Evolutionary conservation across 2,888 invertebrate genomes (phyloP), one percentile per base, ranked within the genome.

Genomic region (Dioctria linearis): DNA sequence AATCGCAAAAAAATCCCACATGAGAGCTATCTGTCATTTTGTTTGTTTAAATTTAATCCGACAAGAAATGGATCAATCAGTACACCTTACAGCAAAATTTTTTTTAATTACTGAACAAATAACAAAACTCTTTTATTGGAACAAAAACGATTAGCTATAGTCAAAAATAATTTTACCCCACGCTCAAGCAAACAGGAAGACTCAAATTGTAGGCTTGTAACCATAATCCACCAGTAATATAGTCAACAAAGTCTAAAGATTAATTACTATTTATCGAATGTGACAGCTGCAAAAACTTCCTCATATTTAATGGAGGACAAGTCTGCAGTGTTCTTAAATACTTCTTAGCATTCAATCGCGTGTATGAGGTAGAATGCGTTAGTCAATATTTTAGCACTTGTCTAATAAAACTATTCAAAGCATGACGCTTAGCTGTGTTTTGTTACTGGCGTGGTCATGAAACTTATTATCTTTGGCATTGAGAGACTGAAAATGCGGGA

Each of bases 391-490:
- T 43, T 46, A 46, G 43, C 13, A 43, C 43, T 13, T 46, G 67
- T 67, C 46, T 4, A 6, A 46, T 67, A 46, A 67, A 67, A 46
- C 25, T 46, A 13, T 8, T n/a, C 42, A 46, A 67, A 46, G 67
- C 43, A 25, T 25, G 25, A 25, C 25, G 25, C 67, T 5, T 6
- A 5, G 43, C 67, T 25, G 0, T 25, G 13, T 40, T 42, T 42
- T 67, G 67, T 49, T 43, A 54, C 42, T 71, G 13, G 9, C 3
- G 39, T 11, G 71, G 43, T 54, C 71, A 40, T 54, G 71, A 54
- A 71, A 54, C 54, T n/a, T 51, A 71, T 71, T 71, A 71, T 3
- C 71, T 54, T 54, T 71, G 71, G 71, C 71, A 71, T 71, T 71
- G 71, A 71, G 54, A 25, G 25, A 3, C 39, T 39, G 54, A 71